These are phyloP conservation scores for Drosophila mayaguana DNA, from an alignment of 2,888 invertebrate species.

Conservation along the genomic window DNA sequence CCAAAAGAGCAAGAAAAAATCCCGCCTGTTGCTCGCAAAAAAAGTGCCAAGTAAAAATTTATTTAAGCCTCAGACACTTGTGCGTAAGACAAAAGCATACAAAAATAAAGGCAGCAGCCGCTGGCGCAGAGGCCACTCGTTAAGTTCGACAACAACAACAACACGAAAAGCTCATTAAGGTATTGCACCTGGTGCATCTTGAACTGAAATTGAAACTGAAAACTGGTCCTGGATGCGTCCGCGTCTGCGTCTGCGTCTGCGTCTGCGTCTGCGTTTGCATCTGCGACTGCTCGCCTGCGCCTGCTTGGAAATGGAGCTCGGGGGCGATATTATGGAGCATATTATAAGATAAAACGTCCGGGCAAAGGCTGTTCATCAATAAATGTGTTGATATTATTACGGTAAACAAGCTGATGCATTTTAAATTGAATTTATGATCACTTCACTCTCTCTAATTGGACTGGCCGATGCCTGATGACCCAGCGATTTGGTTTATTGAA, in stretches of 20 bases:
- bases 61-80: constrained; percentile 50
- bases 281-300: constrained; percentile 19
- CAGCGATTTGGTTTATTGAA: constrained; percentile 72
- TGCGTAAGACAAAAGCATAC: constrained; percentile 27
- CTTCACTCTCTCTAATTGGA: constrained; percentile 67
- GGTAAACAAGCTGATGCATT: constrained; percentile 78
- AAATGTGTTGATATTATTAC: constrained; percentile 81
- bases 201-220: constrained; percentile 30
- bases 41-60: constrained; percentile 59
- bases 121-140: constrained; percentile 57
- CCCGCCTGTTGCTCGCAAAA: constrained; percentile 49
- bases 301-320: constrained; percentile 42
- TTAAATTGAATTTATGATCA: constrained; percentile 76
- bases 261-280: constrained; percentile 11
- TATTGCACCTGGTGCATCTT: constrained; percentile 72
- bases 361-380: constrained; percentile 40
- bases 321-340: constrained; percentile 52
- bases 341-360: constrained; percentile 42
- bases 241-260: constrained; percentile 18
- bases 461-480: neutral
- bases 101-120: constrained; percentile 54
- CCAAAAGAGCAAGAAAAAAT: constrained; percentile 30
- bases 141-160: constrained; percentile 37
- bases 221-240: constrained; percentile 24
- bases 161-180: constrained; percentile 72